Evolutionary conservation across 2,113 vertebrate species (phyloP).

Genomic region (Zapornia atra): DNA sequence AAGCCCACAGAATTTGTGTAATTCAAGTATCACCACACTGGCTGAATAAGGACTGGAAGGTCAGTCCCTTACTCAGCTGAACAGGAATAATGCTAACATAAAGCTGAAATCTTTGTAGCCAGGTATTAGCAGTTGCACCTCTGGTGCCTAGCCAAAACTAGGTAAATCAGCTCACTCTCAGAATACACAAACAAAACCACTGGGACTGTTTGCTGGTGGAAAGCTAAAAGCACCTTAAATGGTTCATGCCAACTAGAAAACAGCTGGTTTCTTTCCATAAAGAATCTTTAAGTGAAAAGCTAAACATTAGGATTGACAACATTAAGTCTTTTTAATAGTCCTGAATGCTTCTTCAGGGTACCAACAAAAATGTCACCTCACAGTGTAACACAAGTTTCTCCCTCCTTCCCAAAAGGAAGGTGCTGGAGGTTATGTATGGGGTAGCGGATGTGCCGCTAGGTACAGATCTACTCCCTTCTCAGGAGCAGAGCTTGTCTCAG

Average conservation of each 20-base stretch:
- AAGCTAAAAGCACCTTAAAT: background rate
- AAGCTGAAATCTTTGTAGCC: background rate
- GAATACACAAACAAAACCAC: background rate
- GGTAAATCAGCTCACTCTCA: background rate
- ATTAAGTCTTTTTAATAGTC: background rate
- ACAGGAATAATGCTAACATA: background rate
- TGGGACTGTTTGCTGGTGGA: background rate
- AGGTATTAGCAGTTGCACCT: background rate
- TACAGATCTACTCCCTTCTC: background rate
- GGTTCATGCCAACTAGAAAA: background rate
- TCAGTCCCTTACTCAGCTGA: background rate
- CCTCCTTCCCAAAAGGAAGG: background rate
- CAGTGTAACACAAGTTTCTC: background rate
- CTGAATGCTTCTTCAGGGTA: background rate
- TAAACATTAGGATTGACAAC: background rate
- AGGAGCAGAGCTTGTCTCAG: background rate
- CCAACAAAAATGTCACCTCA: background rate
- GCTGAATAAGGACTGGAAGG: background rate
- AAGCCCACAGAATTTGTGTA: background rate
- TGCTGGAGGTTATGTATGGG: background rate
- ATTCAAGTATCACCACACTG: background rate
- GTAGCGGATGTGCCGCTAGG: background rate
- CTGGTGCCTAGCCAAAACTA: background rate
- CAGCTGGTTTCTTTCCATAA: background rate
- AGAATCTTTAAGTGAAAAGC: background rate